These are phyloP conservation scores for Oxycera nigricornis DNA, from an alignment of 2,888 invertebrate species.

Conservation along the genomic window DNA sequence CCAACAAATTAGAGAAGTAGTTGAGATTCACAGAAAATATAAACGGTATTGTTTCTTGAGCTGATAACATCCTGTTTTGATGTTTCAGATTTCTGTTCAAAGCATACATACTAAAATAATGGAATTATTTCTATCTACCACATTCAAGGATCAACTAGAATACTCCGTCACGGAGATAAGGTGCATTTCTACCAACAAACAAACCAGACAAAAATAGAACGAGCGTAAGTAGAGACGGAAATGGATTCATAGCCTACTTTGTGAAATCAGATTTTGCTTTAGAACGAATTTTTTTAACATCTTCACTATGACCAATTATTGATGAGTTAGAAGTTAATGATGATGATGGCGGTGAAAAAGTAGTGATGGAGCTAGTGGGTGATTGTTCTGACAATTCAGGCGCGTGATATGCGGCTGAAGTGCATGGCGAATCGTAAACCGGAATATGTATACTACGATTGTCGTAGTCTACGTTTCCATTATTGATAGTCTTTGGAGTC, in stretches of 20 bases:
- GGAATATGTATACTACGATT: slow-evolving; percentile 25
- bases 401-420: slow-evolving; percentile 44
- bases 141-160: background rate
- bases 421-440: slow-evolving; percentile 22
- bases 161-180: background rate
- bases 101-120: background rate
- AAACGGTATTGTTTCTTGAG: too few species aligned
- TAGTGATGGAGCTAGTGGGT: background rate
- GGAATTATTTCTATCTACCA: background rate
- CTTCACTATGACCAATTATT: slow-evolving; percentile 45
- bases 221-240: background rate
- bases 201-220: background rate
- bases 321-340: slow-evolving; percentile 44
- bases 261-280: slow-evolving; percentile 59
- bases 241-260: slow-evolving; percentile 55
- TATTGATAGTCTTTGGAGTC: background rate
- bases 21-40: too few species aligned
- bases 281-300: slow-evolving; percentile 51
- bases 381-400: slow-evolving; percentile 4
- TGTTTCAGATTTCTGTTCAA: too few species aligned
- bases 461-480: background rate
- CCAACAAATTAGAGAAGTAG: too few species aligned
- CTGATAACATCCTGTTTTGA: too few species aligned
- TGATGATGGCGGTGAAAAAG: slow-evolving; percentile 43
- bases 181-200: background rate